phyloP scores from a whole-genome alignment of 2,888 invertebrate genomes.

The Timema cristinae region DNA sequence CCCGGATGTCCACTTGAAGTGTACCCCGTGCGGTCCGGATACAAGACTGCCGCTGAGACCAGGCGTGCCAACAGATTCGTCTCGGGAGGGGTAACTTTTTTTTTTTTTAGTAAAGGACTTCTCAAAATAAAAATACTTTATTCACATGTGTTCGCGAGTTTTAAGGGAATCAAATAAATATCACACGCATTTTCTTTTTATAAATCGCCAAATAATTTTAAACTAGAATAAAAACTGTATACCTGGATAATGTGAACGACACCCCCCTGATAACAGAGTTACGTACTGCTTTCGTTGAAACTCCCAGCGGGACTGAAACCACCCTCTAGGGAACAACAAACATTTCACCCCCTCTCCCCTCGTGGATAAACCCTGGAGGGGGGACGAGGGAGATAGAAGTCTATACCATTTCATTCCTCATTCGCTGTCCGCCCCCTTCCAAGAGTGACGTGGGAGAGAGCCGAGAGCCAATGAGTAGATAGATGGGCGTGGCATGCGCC shows the following conservation, averaged over 20 bases:
- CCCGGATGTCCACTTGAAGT: too few species aligned
- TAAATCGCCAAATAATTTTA: too few species aligned
- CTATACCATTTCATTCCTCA: background rate
- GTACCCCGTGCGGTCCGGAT: too few species aligned
- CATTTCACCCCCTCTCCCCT: background rate
- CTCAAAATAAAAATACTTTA: too few species aligned
- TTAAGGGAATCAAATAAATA: too few species aligned
- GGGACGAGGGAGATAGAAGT: background rate
- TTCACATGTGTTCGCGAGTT: too few species aligned
- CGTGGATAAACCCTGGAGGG: background rate
- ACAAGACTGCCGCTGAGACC: too few species aligned
- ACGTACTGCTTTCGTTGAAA: slow-evolving; percentile 15
- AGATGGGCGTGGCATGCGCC: slow-evolving; percentile 20
- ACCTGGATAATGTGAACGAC: slow-evolving; percentile 1
- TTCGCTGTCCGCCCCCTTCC: background rate
- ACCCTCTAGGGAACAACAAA: slow-evolving; percentile 12
- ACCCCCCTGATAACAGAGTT: background rate
- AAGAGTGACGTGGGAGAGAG: background rate
- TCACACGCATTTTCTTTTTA: too few species aligned
- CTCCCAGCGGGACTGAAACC: slow-evolving; percentile 25
- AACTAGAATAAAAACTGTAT: background rate
- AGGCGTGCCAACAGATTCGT: too few species aligned
- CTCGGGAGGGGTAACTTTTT: too few species aligned
- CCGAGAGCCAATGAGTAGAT: slow-evolving; percentile 3
- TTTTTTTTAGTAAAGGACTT: too few species aligned